A percentile compares a stretch with the other conserved stretches of the same genome.
These are phyloP conservation scores for Chauna torquata DNA, from an alignment of 2,113 vertebrate species.

Conservation along the genomic window DNA sequence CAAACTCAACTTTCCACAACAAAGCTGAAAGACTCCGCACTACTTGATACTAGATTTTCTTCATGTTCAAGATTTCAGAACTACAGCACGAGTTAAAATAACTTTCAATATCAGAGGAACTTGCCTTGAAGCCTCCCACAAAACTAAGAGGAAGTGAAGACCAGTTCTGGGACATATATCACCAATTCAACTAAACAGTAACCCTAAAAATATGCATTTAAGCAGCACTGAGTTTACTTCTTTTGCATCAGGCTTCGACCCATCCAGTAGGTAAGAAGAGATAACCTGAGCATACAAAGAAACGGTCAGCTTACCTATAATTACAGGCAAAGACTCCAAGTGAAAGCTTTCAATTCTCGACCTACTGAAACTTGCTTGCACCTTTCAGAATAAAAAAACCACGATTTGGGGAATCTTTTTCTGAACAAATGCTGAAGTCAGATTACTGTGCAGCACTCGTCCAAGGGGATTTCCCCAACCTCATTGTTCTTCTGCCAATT, in stretches of 20 bases:
- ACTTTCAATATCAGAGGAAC: not conserved
- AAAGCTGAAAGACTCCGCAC: not conserved
- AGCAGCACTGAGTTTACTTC: not conserved
- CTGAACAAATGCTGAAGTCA: not conserved
- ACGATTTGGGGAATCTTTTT: not conserved
- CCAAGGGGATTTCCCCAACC: conserved; percentile 40
- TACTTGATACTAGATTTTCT: not conserved
- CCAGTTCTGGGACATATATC: not conserved
- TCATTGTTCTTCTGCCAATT: conserved; percentile 56
- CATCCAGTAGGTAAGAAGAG: not conserved
- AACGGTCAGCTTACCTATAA: not conserved
- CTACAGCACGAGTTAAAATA: not conserved
- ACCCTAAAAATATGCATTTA: not conserved
- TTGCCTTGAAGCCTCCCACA: not conserved
- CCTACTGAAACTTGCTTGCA: not conserved
- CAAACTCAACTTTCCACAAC: not conserved
- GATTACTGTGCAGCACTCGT: not conserved
- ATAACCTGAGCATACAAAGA: not conserved
- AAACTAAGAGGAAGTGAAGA: not conserved
- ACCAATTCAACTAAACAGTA: not conserved
- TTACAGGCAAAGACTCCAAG: not conserved
- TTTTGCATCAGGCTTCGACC: not conserved
- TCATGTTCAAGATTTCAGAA: not conserved
- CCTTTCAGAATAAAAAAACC: not conserved
- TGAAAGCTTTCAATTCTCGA: not conserved